These are phyloP conservation scores for Eriosoma lanigerum DNA, from an alignment of 1,140 invertebrate species.

Conservation along the genomic window DNA sequence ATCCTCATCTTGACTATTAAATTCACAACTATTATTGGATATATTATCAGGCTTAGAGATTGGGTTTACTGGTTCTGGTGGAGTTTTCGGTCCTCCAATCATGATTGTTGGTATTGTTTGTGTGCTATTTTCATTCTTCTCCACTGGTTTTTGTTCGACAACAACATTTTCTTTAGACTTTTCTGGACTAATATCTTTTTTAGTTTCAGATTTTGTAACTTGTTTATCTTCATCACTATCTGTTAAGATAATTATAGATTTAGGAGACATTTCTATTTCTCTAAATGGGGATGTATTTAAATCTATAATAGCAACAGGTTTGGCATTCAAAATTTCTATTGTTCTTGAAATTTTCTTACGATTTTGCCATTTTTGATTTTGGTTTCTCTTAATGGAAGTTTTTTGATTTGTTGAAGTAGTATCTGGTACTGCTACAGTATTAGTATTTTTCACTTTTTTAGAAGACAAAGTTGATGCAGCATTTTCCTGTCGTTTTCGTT, in stretches of 20 bases:
- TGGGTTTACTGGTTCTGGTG: slow-evolving; percentile 72
- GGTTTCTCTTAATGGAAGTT: slow-evolving; percentile 60
- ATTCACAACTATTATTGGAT: slow-evolving; percentile 62
- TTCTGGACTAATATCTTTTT: slow-evolving; percentile 45
- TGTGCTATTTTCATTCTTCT: slow-evolving; percentile 52
- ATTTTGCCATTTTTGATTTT: slow-evolving; percentile 59
- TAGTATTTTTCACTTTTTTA: slow-evolving; percentile 20
- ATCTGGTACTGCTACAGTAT: neutral
- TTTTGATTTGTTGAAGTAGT: slow-evolving; percentile 61
- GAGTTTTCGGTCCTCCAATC: slow-evolving; percentile 69
- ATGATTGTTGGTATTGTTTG: slow-evolving; percentile 48
- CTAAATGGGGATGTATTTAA: slow-evolving; percentile 80
- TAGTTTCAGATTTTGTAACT: slow-evolving; percentile 29
- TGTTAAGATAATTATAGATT: slow-evolving; percentile 77
- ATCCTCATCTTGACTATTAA: slow-evolving; percentile 62
- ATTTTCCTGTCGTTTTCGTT: slow-evolving; percentile 37
- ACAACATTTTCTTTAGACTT: slow-evolving; percentile 33
- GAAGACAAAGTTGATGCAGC: neutral
- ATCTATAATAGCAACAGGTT: slow-evolving; percentile 82
- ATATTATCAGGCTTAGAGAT: slow-evolving; percentile 68
- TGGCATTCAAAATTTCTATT: slow-evolving; percentile 56
- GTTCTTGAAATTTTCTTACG: slow-evolving; percentile 49
- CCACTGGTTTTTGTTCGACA: slow-evolving; percentile 35
- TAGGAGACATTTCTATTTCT: slow-evolving; percentile 75
- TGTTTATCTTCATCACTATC: slow-evolving; percentile 72